Percentiles rank a stretch among this genome's conserved stretches.
phyloP scores from a whole-genome alignment of 2,888 invertebrate species.

The Synanthedon andrenaeformis region DNA sequence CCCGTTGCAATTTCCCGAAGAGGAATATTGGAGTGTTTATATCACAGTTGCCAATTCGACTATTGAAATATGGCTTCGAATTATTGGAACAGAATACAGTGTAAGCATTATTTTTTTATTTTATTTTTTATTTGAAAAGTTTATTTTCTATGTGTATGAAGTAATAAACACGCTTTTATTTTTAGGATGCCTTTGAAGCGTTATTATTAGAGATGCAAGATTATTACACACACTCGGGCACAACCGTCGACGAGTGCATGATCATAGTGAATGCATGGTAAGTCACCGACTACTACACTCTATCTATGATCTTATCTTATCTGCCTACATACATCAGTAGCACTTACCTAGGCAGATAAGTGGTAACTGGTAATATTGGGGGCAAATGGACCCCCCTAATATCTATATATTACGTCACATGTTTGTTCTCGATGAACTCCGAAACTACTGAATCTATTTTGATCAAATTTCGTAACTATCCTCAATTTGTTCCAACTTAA shows the following conservation, averaged over 20 bases:
- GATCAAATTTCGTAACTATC: too few species aligned
- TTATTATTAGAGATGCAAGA: constrained; percentile 63
- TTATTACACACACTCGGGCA: constrained; percentile 49
- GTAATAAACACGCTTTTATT: constrained; percentile 2
- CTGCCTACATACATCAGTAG: too few species aligned
- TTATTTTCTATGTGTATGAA: too few species aligned
- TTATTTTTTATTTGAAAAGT: too few species aligned
- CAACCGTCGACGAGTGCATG: constrained; percentile 54
- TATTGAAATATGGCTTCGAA: constrained; percentile 74
- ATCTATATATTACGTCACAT: too few species aligned
- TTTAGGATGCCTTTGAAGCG: constrained; percentile 58
- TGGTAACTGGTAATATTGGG: too few species aligned
- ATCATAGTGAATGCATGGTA: constrained; percentile 56
- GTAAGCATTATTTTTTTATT: constrained; percentile 43
- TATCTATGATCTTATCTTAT: not conserved
- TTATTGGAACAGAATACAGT: constrained; percentile 74
- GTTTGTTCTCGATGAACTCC: too few species aligned
- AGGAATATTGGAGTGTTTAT: constrained; percentile 71
- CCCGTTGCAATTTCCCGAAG: constrained; percentile 53
- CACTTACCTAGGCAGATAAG: too few species aligned
- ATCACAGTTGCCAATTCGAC: constrained; percentile 73
- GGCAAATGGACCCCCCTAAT: too few species aligned
- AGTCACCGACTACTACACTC: constrained; percentile 11
- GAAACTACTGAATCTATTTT: too few species aligned
- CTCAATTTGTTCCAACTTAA: too few species aligned